Evolutionary conservation across 2,113 vertebrate genomes (phyloP).

Genomic region (Hyperopisus bebe): DNA sequence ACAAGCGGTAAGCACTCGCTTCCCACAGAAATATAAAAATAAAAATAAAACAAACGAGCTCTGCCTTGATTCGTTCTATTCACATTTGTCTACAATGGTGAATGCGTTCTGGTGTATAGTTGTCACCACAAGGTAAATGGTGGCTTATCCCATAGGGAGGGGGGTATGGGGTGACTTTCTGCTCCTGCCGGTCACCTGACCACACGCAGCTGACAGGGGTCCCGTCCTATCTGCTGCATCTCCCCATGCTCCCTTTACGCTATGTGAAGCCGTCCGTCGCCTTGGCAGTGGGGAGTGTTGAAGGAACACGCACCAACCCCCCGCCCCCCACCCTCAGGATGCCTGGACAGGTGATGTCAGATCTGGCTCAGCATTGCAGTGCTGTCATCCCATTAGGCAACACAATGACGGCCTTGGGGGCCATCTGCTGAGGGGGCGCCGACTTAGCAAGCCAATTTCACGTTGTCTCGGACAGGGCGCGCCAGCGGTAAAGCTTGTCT

Average conservation of each 20-base stretch:
- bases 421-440: not conserved
- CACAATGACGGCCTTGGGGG: not conserved
- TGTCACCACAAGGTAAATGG: not conserved
- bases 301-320: not conserved
- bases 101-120: not conserved
- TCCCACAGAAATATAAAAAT: not conserved
- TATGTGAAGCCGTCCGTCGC: not conserved
- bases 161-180: not conserved
- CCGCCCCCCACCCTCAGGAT: not conserved
- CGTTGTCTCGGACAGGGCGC: not conserved
- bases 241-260: not conserved
- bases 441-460: not conserved
- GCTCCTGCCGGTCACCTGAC: not conserved
- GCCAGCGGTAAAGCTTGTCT: not conserved
- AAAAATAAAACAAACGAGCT: not conserved
- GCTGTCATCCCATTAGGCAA: not conserved
- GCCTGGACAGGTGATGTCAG: not conserved
- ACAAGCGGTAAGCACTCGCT: not conserved
- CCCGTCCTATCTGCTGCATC: not conserved
- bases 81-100: not conserved
- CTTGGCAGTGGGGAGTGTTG: not conserved
- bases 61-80: not conserved
- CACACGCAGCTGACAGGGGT: not conserved
- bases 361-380: not conserved
- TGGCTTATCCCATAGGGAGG: not conserved